Evolutionary conservation across 92 coral and sea anemone genomes (phyloP).

Genomic region (Porites cylindrica): DNA sequence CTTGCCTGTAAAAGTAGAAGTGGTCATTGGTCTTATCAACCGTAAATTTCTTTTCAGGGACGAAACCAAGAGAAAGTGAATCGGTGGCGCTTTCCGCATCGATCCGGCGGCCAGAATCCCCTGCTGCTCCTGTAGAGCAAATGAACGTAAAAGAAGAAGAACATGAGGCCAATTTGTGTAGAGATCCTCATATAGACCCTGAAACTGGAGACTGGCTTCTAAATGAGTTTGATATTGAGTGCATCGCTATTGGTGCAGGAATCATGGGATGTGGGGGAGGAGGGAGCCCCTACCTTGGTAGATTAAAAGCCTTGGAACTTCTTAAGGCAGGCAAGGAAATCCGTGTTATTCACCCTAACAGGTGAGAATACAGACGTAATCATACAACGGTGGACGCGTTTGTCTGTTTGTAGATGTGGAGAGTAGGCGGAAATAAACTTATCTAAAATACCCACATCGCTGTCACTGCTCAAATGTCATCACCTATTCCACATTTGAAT

Average conservation of each 20-base stretch:
- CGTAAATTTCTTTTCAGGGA: background rate
- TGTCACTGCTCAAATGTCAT: no score
- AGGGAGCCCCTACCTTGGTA: conserved; percentile 90
- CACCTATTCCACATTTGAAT: no score
- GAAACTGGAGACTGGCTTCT: conserved; percentile 85
- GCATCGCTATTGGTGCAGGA: conserved; percentile 97
- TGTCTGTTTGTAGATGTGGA: no score
- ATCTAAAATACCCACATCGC: no score
- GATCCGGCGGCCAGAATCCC: background rate
- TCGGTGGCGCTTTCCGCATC: background rate
- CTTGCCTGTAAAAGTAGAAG: no score
- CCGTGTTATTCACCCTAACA: conserved; percentile 91
- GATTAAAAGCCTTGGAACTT: conserved; percentile 56
- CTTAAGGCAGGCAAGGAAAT: conserved; percentile 73
- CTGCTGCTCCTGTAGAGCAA: background rate
- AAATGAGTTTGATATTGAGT: conserved; percentile 87
- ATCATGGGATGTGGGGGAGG: conserved; percentile 99
- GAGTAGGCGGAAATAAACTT: no score
- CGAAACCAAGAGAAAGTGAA: background rate
- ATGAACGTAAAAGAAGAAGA: conserved; percentile 17
- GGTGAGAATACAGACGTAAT: conserved; percentile 39
- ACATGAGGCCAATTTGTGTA: background rate
- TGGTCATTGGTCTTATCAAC: background rate
- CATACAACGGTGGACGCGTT: background rate
- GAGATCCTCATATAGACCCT: conserved; percentile 79